phyloP scores from a whole-genome alignment of 1,140 invertebrate genomes.

The Eriosoma lanigerum region DNA sequence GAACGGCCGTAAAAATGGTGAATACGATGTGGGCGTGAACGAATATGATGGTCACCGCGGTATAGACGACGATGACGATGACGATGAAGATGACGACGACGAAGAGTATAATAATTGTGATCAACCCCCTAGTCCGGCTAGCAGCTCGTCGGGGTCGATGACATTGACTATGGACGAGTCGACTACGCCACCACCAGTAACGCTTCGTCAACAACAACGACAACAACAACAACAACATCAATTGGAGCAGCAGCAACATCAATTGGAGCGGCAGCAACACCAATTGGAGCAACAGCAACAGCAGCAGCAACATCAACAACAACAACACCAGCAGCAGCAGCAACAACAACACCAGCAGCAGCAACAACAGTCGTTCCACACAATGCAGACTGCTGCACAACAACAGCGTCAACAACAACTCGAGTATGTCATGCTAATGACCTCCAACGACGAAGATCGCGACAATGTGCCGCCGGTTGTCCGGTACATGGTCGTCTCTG shows the following conservation, averaged over 20 bases:
- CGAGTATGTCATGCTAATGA: conserved; percentile 18
- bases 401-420: not conserved
- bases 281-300: not conserved
- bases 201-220: not conserved
- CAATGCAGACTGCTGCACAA: not conserved
- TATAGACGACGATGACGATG: not conserved
- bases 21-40: not conserved
- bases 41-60: not conserved
- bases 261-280: not conserved
- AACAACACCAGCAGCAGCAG: not conserved
- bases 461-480: conserved; percentile 56
- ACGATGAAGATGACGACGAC: conserved; percentile 40
- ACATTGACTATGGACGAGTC: conserved; percentile 53
- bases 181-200: conserved; percentile 45
- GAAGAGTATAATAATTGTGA: conserved; percentile 26
- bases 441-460: conserved; percentile 56
- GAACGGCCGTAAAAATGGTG: not conserved
- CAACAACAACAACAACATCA: not conserved
- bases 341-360: not conserved
- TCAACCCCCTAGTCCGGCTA: conserved; percentile 56
- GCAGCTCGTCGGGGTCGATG: conserved; percentile 48
- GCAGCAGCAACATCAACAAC: not conserved
- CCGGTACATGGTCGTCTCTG: conserved; percentile 60
- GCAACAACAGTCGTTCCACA: conserved; percentile 30
- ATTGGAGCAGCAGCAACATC: not conserved